phyloP scores from a whole-genome alignment of 1,140 invertebrate species.

The Metaphire vulgaris region DNA sequence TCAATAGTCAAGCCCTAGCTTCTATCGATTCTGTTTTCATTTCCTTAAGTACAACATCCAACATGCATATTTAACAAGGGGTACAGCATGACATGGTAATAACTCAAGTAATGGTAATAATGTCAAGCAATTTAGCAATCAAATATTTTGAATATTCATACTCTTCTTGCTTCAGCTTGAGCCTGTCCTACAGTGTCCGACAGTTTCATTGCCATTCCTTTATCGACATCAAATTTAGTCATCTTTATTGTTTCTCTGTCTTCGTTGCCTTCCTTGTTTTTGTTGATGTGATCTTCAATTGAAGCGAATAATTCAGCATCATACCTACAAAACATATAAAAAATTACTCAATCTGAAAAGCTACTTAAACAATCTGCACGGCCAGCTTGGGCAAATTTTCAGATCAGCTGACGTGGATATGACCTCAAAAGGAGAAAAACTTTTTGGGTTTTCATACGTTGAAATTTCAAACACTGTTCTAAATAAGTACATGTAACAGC shows the following conservation, averaged over 20 bases:
- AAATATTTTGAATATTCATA: not conserved
- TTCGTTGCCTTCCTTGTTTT: not conserved
- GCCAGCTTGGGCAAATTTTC: not conserved
- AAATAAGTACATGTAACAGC: not conserved
- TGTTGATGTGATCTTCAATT: not conserved
- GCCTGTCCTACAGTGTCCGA: not conserved
- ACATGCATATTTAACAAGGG: not conserved
- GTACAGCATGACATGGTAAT: too few species aligned
- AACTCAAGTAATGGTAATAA: not conserved
- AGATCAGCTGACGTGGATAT: not conserved
- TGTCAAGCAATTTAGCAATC: not conserved
- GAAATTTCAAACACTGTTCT: not conserved
- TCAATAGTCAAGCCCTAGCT: not conserved
- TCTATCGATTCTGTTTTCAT: not conserved
- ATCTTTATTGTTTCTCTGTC: not conserved
- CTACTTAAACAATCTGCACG: not conserved
- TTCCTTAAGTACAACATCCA: not conserved
- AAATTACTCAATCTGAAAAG: not conserved
- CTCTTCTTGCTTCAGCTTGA: not conserved
- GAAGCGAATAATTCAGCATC: not conserved
- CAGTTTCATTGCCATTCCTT: not conserved
- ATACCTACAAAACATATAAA: not conserved
- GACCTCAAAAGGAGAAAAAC: not conserved
- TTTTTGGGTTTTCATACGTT: not conserved
- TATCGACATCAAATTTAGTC: not conserved